Percentiles rank a stretch among this genome's conserved stretches.
phyloP scores from a whole-genome alignment of 1,140 invertebrate species.

The Acyrthosiphon pisum region DNA sequence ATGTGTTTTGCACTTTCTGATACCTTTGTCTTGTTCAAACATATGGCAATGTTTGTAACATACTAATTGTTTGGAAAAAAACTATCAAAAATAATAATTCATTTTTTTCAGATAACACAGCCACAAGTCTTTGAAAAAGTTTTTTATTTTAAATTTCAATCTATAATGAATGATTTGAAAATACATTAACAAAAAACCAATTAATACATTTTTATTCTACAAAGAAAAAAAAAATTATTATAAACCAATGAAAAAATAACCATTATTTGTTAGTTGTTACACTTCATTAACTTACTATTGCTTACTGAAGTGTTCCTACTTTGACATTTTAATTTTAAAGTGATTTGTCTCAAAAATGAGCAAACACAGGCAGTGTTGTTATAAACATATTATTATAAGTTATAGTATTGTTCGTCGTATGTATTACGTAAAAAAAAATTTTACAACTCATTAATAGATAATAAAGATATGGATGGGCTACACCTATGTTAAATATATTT shows the following conservation, averaged over 20 bases:
- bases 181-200: not conserved
- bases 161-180: not conserved
- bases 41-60: not conserved
- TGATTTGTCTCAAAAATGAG: slow-evolving; percentile 6
- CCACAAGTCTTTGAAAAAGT: not conserved
- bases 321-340: not conserved
- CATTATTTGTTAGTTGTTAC: not conserved
- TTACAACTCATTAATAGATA: not conserved
- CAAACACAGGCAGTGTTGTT: not conserved
- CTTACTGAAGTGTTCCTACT: not conserved
- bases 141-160: not conserved
- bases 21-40: not conserved
- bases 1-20: not conserved
- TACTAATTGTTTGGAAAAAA: not conserved
- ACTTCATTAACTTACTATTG: not conserved
- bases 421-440: not conserved
- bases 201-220: not conserved
- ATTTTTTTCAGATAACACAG: not conserved
- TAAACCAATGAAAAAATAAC: not conserved
- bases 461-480: too few species aligned
- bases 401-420: not conserved
- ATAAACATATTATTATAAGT: not conserved
- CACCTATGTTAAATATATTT: too few species aligned
- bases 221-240: not conserved
- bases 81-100: not conserved